Evolutionary conservation across 2,113 vertebrate genomes (phyloP).

Genomic region (Scomber scombrus): DNA sequence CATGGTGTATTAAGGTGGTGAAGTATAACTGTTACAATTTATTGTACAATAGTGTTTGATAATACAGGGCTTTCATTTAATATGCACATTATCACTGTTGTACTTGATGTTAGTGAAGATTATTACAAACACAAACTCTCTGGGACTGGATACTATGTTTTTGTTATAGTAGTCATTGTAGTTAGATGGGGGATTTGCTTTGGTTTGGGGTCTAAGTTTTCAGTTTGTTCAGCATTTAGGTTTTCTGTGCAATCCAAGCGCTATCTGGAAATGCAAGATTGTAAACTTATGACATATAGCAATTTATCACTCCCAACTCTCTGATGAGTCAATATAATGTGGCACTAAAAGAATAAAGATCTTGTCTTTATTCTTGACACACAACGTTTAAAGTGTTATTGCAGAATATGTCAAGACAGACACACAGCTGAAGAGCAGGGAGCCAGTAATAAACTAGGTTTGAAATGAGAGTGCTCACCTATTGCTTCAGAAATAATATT

Average conservation of each 20-base stretch:
- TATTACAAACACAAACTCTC: background rate
- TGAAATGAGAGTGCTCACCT: background rate
- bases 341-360: background rate
- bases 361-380: background rate
- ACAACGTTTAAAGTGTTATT: background rate
- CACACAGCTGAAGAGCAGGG: background rate
- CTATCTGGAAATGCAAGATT: background rate
- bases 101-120: background rate
- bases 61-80: background rate
- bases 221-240: background rate
- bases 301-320: conserved; percentile 6
- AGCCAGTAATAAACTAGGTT: conserved; percentile 1
- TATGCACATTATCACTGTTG: background rate
- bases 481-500: conserved; percentile 9
- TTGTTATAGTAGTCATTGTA: background rate
- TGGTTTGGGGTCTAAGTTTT: background rate
- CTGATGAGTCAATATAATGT: background rate
- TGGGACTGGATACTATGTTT: background rate
- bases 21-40: background rate
- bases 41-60: background rate
- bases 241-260: background rate
- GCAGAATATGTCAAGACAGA: background rate
- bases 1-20: background rate
- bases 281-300: conserved; percentile 9
- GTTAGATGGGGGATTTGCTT: background rate